A percentile compares a stretch with the other conserved stretches of the same genome.
Evolutionary conservation across 1,140 invertebrate genomes (phyloP).

Genomic region (Tetramorium simillimum): DNA sequence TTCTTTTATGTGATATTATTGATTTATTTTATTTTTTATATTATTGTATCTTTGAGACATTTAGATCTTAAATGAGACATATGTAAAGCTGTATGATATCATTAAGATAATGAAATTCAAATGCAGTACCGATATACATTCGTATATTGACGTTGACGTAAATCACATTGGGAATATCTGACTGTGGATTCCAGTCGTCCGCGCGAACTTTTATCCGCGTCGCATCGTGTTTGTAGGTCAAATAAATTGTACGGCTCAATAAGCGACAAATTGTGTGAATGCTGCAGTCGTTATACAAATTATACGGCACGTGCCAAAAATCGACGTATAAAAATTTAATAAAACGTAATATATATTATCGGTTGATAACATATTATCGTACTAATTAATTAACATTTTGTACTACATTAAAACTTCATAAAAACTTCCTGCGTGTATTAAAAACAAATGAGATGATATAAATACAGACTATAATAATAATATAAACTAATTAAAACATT

Average conservation of each 20-base stretch:
- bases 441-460: background rate
- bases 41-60: background rate
- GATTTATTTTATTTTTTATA: background rate
- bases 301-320: constrained; percentile 37
- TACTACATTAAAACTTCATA: background rate
- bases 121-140: constrained; percentile 10
- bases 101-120: constrained; percentile 56
- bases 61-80: constrained; percentile 51
- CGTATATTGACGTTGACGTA: constrained; percentile 37
- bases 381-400: constrained; percentile 16
- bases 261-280: constrained; percentile 58
- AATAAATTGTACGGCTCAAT: constrained; percentile 59
- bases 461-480: background rate
- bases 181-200: constrained; percentile 45
- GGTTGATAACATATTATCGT: background rate
- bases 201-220: constrained; percentile 51
- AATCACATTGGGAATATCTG: constrained; percentile 59
- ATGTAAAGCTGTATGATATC: background rate
- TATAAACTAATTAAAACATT: background rate
- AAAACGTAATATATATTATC: background rate
- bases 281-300: constrained; percentile 30
- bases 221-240: constrained; percentile 60
- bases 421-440: background rate
- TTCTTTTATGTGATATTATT: background rate
- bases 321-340: constrained; percentile 16